Evolutionary conservation across 2,888 invertebrate species (phyloP), one percentile per base, ranked within the genome.

Genomic region (Sabatieria punctata): DNA sequence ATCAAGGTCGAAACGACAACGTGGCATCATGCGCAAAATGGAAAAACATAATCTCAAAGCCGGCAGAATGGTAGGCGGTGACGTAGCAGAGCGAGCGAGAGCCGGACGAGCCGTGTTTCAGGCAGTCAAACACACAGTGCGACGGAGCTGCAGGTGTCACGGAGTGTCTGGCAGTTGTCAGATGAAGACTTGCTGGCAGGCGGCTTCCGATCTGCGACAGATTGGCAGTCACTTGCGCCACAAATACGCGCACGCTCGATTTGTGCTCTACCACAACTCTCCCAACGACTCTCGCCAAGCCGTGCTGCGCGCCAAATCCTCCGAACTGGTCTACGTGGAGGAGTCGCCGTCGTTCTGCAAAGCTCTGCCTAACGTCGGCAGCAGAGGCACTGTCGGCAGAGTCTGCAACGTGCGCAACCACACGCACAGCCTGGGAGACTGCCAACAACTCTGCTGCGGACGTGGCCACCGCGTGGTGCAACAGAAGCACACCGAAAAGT

Each of bases 91-190:
- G 27, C 8, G 13, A 18, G 13, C 42, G 23, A 39, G 30, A 30
- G 30, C 8, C 8, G 8, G 30, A 11, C 8, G 8, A 30, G 8
- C 8, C 30, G 8, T 4, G 22, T 47, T 59, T 43, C 40, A 62
- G 60, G 63, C 63, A 4, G 55, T 63, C 23, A 63, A 64, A 48
- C 59, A 60, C 48, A 63, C 63, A 1, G 43, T 63, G 43, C 56
- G 55, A 21, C 55, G 58, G 4, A 51, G 57, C 6, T 93, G 93
- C 74, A 89, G 88, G 70, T 93, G 93, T 63, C 91, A 91, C 69
- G 93, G 93, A 11, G 86, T 93, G 48, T 89, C 88, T 39, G 91
- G 91, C 1, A 86, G 88, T 48, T 93, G 93, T 66, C 85, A 86
- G 6, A 78, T 89, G 74, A 82, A 84, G 67, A 93, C 91, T n/a